Percentiles rank a stretch among this genome's conserved stretches.
Evolutionary conservation across 2,888 invertebrate genomes (phyloP).

Genomic region (Trichogramma evanescens): DNA sequence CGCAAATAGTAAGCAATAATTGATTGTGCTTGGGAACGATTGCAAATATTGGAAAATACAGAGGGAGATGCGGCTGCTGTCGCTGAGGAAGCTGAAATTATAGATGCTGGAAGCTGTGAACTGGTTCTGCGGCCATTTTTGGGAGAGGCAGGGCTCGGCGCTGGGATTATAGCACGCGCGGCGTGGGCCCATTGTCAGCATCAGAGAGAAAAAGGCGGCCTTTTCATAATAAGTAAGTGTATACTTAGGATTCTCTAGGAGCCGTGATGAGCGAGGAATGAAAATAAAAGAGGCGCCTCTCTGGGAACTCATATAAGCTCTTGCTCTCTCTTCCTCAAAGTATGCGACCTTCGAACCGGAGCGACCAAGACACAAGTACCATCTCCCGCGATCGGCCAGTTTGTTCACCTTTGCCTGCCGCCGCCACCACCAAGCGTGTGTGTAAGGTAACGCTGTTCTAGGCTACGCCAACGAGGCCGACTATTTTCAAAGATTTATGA

Average conservation of each 20-base stretch:
- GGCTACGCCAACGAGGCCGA: too few species aligned
- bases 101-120: conserved; percentile 23
- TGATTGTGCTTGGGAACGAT: too few species aligned
- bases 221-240: too few species aligned
- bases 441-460: too few species aligned
- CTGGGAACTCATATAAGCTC: conserved; percentile 6
- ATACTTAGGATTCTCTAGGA: not conserved
- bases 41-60: too few species aligned
- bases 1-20: too few species aligned
- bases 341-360: conserved; percentile 15
- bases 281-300: conserved; percentile 15
- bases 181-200: conserved; percentile 26
- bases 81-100: too few species aligned
- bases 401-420: conserved; percentile 8
- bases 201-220: not conserved
- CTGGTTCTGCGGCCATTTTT: conserved; percentile 40
- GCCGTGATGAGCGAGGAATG: conserved; percentile 12
- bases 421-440: too few species aligned
- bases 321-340: not conserved
- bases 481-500: too few species aligned
- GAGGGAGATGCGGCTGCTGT: too few species aligned
- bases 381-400: not conserved
- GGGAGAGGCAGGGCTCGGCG: conserved; percentile 18
- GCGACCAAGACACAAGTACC: not conserved
- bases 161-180: too few species aligned